Evolutionary conservation across 2,113 vertebrate species (phyloP).

Genomic region (Todiramphus saurophagus): DNA sequence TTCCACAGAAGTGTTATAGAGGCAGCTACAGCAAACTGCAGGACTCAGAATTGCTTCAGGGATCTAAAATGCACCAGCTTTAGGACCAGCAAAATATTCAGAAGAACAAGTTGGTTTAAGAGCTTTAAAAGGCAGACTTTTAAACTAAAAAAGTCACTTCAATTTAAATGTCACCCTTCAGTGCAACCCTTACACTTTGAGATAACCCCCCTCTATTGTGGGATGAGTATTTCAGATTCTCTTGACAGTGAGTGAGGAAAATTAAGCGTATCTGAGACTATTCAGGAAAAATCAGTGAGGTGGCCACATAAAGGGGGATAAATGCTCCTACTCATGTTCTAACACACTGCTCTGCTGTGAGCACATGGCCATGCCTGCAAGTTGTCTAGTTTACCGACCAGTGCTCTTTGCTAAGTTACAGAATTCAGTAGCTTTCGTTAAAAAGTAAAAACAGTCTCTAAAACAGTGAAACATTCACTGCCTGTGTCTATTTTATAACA

Average conservation of each 20-base stretch:
- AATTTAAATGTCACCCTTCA: background rate
- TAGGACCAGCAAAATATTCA: background rate
- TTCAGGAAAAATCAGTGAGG: background rate
- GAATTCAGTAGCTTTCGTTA: background rate
- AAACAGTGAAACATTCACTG: background rate
- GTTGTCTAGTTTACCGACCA: rapidly evolving
- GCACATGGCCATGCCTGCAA: background rate
- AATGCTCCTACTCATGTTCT: background rate
- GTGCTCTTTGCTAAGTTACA: background rate
- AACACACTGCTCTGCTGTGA: background rate
- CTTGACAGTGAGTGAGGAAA: background rate
- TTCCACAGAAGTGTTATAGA: background rate
- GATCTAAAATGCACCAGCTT: background rate
- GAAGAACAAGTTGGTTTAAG: background rate
- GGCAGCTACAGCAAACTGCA: background rate
- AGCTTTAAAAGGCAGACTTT: background rate
- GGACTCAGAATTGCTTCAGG: background rate
- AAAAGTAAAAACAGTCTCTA: background rate
- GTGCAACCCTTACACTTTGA: background rate
- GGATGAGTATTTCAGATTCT: background rate
- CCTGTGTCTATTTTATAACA: background rate
- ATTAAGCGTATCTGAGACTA: background rate
- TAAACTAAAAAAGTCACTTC: background rate
- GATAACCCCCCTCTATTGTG: background rate
- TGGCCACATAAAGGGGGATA: background rate